Evolutionary conservation across 1,140 invertebrate genomes (phyloP).

Genomic region (Lepidurus packardi): DNA sequence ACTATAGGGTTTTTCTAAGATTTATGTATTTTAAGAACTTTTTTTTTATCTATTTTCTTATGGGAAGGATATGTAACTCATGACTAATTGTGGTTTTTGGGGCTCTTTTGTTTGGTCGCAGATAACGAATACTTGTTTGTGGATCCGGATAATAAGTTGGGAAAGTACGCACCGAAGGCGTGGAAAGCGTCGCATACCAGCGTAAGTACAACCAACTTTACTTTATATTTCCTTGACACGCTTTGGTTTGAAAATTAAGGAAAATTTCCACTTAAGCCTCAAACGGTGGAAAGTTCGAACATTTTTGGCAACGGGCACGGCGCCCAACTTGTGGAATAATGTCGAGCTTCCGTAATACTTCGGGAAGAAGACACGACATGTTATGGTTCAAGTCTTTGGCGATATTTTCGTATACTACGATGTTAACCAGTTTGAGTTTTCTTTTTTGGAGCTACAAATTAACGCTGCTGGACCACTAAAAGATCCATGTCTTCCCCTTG

Average conservation of each 20-base stretch:
- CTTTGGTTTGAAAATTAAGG: background rate
- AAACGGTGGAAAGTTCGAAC: background rate
- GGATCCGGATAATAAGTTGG: slow-evolving; percentile 86
- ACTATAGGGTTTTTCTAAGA: slow-evolving; percentile 23
- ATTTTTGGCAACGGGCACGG: no score
- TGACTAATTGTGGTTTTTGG: slow-evolving; percentile 30
- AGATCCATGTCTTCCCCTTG: background rate
- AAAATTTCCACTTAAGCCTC: background rate
- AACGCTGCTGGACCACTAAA: background rate
- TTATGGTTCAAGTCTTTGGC: background rate
- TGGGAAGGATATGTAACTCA: slow-evolving; percentile 37
- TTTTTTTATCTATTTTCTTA: slow-evolving; percentile 38
- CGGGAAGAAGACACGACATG: slow-evolving; percentile 18
- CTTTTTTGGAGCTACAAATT: background rate
- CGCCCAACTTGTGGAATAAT: background rate
- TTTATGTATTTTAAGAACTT: slow-evolving; percentile 24
- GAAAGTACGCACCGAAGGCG: slow-evolving; percentile 90
- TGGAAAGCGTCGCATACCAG: slow-evolving; percentile 88
- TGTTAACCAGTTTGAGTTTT: background rate
- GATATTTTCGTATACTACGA: background rate
- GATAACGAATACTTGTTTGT: slow-evolving; percentile 92
- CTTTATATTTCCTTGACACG: slow-evolving; percentile 26
- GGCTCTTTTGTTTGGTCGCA: slow-evolving; percentile 52
- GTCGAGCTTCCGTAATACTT: slow-evolving; percentile 20
- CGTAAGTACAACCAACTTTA: slow-evolving; percentile 53